Evolutionary conservation across 2,113 vertebrate species (phyloP).

Genomic region (Falcunculus frontatus): DNA sequence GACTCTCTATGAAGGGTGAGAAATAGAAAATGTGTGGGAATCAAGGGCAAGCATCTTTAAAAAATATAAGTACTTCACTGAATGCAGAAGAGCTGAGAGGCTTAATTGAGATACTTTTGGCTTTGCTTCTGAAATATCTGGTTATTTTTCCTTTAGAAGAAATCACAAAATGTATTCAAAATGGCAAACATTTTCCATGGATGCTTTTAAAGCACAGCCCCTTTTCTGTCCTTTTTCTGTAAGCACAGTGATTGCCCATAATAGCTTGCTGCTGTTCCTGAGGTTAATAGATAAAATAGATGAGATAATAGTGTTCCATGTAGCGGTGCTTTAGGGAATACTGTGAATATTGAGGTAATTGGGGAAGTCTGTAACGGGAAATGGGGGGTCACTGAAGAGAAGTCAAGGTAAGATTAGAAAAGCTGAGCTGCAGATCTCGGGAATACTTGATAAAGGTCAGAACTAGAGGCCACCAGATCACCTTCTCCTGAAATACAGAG

Average conservation of each 20-base stretch:
- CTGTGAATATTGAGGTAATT: constrained; percentile 39
- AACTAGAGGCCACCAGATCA: not conserved
- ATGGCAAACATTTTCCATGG: not conserved
- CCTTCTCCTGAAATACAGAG: not conserved
- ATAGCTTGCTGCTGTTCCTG: not conserved
- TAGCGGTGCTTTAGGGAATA: constrained; percentile 17
- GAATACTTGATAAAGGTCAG: constrained; percentile 13
- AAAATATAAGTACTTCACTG: not conserved
- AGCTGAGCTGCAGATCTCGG: not conserved
- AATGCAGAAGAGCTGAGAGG: not conserved
- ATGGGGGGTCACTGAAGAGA: not conserved
- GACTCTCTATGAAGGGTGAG: not conserved
- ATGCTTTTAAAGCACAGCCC: not conserved
- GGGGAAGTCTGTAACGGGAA: not conserved
- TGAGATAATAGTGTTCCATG: constrained; percentile 10
- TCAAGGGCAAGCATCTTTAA: not conserved
- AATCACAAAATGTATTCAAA: not conserved
- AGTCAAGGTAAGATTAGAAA: constrained; percentile 32
- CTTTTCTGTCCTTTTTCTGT: not conserved
- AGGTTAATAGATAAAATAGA: constrained; percentile 43
- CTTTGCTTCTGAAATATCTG: not conserved
- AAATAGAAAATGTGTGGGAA: not conserved
- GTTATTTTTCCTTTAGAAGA: not conserved
- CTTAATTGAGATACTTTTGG: not conserved
- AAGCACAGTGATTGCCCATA: not conserved